A percentile compares a stretch with the other conserved stretches of the same genome.
phyloP scores from a whole-genome alignment of 1,140 invertebrate genomes.

The Pseudomyrmex flavicornis region DNA sequence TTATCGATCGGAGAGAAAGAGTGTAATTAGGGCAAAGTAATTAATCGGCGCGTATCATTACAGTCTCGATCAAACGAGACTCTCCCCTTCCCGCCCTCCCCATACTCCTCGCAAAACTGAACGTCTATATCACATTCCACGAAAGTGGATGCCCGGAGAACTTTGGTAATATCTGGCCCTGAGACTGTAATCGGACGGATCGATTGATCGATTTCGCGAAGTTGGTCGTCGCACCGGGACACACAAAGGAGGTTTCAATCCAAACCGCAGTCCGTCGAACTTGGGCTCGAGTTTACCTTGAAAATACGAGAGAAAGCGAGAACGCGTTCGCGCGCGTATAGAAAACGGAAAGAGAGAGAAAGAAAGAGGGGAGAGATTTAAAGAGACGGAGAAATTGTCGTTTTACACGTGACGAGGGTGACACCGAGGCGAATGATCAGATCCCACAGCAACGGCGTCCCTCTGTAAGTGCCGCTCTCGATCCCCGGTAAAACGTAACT shows the following conservation, averaged over 20 bases:
- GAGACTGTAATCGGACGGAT: conserved; percentile 64
- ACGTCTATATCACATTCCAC: conserved; percentile 62
- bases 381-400: neutral
- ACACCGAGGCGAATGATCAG: conserved; percentile 68
- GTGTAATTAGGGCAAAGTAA: conserved; percentile 22
- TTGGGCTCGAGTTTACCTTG: conserved; percentile 50
- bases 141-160: conserved; percentile 65
- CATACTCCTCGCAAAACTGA: conserved; percentile 40
- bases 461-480: conserved; percentile 56
- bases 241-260: conserved; percentile 39
- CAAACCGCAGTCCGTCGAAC: conserved; percentile 49
- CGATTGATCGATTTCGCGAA: conserved; percentile 68
- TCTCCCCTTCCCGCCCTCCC: too few species aligned
- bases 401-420: conserved; percentile 71
- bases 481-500: conserved; percentile 65
- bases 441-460: conserved; percentile 68
- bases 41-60: conserved; percentile 10
- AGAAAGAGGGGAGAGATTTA: neutral
- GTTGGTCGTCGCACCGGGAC: conserved; percentile 46
- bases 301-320: conserved; percentile 37
- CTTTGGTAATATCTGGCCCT: conserved; percentile 69
- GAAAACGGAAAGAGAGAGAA: too few species aligned
- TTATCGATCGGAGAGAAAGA: neutral
- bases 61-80: conserved; percentile 25
- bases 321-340: neutral